Conservation (phyloP, 2,797 vertebrate species). For the Chromis chromis region DNA sequence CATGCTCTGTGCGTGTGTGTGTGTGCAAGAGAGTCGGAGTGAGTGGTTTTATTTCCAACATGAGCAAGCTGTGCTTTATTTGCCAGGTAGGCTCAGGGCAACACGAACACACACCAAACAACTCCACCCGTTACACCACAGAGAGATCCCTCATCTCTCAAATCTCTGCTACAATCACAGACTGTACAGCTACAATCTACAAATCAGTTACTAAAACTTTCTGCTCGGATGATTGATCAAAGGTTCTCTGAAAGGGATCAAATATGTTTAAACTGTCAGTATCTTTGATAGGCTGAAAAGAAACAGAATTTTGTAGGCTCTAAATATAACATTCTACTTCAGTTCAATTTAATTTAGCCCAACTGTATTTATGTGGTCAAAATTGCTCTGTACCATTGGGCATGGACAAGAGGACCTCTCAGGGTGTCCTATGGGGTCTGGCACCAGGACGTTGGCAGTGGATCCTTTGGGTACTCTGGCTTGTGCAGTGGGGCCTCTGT, state of each 20-base stretch:
- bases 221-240: conserved; percentile 33
- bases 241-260: conserved; percentile 8
- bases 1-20: conserved; percentile 4
- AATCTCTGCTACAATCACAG: conserved; percentile 42
- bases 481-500: too few relatives aligned
- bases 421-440: too few relatives aligned
- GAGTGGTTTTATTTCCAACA: conserved; percentile 35
- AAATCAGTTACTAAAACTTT: conserved; percentile 56
- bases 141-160: conserved; percentile 39
- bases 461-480: too few relatives aligned
- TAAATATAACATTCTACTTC: too few relatives aligned
- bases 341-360: too few relatives aligned
- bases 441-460: too few relatives aligned
- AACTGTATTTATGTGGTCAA: too few relatives aligned
- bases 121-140: conserved; percentile 35
- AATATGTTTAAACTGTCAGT: conserved; percentile 11
- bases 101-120: conserved; percentile 39
- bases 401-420: too few relatives aligned
- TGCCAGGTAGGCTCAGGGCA: conserved; percentile 43
- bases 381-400: too few relatives aligned
- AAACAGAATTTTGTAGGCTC: background rate
- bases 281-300: conserved; percentile 17
- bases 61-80: conserved; percentile 43
- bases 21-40: conserved; percentile 13
- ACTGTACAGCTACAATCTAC: conserved; percentile 37